Conservation (phyloP, 2,797 vertebrate genomes). For the Antrozous pallidus region DNA sequence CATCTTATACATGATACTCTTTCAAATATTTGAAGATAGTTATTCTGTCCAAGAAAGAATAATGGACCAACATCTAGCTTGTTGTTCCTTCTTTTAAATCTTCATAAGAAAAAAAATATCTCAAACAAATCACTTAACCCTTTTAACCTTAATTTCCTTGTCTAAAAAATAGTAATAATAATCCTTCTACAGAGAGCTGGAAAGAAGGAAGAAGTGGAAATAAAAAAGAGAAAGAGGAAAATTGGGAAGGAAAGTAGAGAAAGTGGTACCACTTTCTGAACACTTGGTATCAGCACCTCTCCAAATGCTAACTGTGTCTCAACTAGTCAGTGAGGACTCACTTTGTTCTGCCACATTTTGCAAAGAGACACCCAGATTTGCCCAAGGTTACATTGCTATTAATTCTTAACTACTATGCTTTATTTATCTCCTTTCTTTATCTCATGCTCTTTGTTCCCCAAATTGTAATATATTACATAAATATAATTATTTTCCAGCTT, state of each 20-base stretch:
- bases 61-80: not conserved
- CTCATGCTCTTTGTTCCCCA: not conserved
- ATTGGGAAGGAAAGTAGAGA: not conserved
- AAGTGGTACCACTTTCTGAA: not conserved
- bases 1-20: not conserved
- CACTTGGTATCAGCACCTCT: not conserved
- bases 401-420: not conserved
- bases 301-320: not conserved
- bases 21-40: not conserved
- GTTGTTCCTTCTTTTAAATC: not conserved
- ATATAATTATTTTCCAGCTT: not conserved
- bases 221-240: not conserved
- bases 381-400: not conserved
- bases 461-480: not conserved
- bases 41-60: not conserved
- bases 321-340: not conserved
- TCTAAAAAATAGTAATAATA: not conserved
- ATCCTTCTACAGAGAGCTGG: not conserved
- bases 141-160: not conserved
- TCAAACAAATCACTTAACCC: not conserved
- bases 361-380: not conserved
- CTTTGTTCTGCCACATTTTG: not conserved
- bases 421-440: not conserved
- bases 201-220: not conserved
- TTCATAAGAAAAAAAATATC: not conserved